phyloP scores from a whole-genome alignment of 2,113 vertebrate genomes.

The Proteles cristata region DNA sequence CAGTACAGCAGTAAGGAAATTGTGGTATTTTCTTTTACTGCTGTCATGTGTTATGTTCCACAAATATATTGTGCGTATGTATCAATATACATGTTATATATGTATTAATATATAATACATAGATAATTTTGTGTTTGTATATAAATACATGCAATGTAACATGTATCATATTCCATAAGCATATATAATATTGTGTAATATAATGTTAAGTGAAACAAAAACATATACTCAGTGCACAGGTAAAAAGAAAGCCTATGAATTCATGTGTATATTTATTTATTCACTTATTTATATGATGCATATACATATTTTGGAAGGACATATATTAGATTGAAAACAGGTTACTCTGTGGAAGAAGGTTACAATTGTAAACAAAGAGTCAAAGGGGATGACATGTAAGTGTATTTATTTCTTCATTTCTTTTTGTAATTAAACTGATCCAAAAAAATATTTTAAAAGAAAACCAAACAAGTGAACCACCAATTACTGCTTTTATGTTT shows the following conservation, averaged over 20 bases:
- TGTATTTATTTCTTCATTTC: not conserved
- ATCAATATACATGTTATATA: not conserved
- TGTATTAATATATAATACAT: not conserved
- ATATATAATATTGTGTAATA: not conserved
- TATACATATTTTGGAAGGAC: not conserved
- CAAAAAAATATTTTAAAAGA: conserved; percentile 1
- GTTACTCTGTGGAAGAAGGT: not conserved
- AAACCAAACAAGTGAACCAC: not conserved
- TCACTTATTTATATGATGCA: not conserved
- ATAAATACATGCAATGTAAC: not conserved
- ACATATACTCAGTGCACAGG: not conserved
- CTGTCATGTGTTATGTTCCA: not conserved
- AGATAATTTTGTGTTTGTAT: not conserved
- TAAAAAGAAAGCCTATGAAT: not conserved
- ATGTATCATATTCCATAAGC: not conserved
- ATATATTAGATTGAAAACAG: not conserved
- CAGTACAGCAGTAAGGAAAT: not conserved
- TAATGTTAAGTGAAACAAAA: not conserved
- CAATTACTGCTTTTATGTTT: not conserved
- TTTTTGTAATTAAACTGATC: not conserved
- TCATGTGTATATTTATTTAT: not conserved
- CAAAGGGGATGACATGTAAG: rapidly evolving
- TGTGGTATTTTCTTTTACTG: not conserved
- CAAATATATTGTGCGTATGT: not conserved
- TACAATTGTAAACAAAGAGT: not conserved